Evolutionary conservation across 2,113 vertebrate genomes (phyloP), one percentile per base, ranked within the genome.

Genomic region (Neotragus pygmaeus): DNA sequence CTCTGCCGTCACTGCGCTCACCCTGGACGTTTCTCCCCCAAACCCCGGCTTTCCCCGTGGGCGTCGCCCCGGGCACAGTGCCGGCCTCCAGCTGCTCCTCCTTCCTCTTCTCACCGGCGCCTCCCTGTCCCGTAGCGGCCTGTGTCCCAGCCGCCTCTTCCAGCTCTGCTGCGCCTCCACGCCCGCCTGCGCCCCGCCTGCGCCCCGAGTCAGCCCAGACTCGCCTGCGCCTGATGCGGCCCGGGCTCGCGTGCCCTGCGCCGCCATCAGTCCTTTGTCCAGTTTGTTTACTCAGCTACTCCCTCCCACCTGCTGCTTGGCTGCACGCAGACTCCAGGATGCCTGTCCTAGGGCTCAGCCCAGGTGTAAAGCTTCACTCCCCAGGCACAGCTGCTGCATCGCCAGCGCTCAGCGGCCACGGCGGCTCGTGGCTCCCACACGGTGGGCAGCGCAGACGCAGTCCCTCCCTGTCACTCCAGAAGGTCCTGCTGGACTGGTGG

Each of bases 361-460:
- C 19, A 90, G 77, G 28, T 64, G 51, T 28, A 51, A 84, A 95
- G n/a, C 66, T 88, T n/a, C 17, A 17, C 88, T 89, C 89, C 51
- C 88, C 39, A 3, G 23, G 39, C 45, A 5, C 16, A 27, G 28
- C 58, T 39, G 51, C 78, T 53, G 27, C 47, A 39, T 57, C 57
- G 88, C 64, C 84, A 30, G n/a, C 57, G 30, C 5, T 58, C 39
- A 70, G 0, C 3, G 49, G 30, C 28, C 21, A 47, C 30, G 2
- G 51, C n/a, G 78, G 1, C 57, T 33, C 11, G 6, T 25, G 23
- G 39, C 36, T 43, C 64, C 51, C 33, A 57, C 25, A 8, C 9
- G 53, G 6, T 53, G 16, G 17, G 17, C 17, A 11, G 0, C 13
- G 6, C 36, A 64, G 15, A 51, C 36, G 3, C 0, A 60, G 39